These are phyloP conservation scores for Ormyrus pomaceus DNA, from an alignment of 2,888 invertebrate genomes.

Conservation along the genomic window DNA sequence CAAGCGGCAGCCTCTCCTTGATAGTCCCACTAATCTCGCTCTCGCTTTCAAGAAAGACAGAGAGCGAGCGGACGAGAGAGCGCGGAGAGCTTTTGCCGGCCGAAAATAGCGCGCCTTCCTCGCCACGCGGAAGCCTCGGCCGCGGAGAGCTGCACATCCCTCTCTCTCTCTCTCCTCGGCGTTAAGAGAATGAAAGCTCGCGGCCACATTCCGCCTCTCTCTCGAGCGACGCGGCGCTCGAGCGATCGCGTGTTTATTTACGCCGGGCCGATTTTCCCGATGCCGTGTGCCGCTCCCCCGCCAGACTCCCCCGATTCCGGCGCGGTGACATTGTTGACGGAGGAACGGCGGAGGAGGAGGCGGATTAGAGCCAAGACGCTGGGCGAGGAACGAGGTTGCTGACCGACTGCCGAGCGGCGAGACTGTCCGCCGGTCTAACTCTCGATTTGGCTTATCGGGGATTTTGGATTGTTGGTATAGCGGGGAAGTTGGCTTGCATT, in stretches of 20 bases:
- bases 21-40: too few relatives aligned
- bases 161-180: neutral
- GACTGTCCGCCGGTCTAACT: too few relatives aligned
- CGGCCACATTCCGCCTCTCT: conserved; percentile 43
- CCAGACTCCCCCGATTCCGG: neutral
- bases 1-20: neutral
- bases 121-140: conserved; percentile 59
- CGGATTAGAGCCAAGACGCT: neutral
- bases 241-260: conserved; percentile 47
- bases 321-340: too few relatives aligned
- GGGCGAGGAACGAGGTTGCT: conserved; percentile 13
- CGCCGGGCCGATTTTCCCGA: conserved; percentile 13
- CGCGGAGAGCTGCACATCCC: conserved; percentile 7
- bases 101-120: conserved; percentile 12
- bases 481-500: too few relatives aligned
- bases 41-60: too few relatives aligned
- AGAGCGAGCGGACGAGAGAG: too few relatives aligned
- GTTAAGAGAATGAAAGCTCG: conserved; percentile 2
- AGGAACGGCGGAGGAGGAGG: too few relatives aligned
- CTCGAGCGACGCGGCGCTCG: too few relatives aligned
- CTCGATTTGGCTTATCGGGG: too few relatives aligned
- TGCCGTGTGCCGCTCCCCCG: neutral
- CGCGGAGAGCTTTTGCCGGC: too few relatives aligned
- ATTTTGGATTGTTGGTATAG: too few relatives aligned
- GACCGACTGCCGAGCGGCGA: neutral